Base-by-base conservation (phyloP, 2,797 vertebrate genomes). In the Otolemur crassicaudatus region DNA sequence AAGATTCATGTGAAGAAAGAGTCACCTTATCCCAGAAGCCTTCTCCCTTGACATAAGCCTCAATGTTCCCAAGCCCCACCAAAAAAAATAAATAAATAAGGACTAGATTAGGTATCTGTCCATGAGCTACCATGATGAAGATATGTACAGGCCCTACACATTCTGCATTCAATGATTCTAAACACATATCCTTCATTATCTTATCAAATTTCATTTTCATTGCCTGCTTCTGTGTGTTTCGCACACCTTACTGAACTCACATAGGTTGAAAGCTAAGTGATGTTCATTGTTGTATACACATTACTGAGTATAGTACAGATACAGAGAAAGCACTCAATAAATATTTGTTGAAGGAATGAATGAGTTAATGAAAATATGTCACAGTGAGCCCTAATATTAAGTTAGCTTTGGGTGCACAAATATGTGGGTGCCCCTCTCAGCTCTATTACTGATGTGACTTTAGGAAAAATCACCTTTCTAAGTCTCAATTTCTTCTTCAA, bases 401-500 rank as follows among this genome's bases (percentile, higher is more conserved):
- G 37, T 97, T 61, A 87, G n/a, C n/a, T 89, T 88, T 81, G 19
- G 31, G 43, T 46, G 3, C 34, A 92, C 43, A 95, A 40, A 72
- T 85, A 73, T 7, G 4, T 65, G 31, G 20, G 4, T 31, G 2
- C 29, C 67, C 49, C 23, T 31, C 43, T 58, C 31, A 93, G 53
- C 7, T 83, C 34, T 10, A 40, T 29, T 89, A 80, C 3, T 53
- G 29, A 58, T 27, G 7, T 77, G 11, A 46, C 37, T 56, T 90
- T 70, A 23, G 19, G 69, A 72, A 93, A 93, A 77, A 43, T 86
- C 75, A 88, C 5, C 20, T 53, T 75, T 67, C 53, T 67, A 25
- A 86, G 22, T 84, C 17, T 94, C 75, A 75, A 63, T 49, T 83
- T 91, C 65, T 94, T 87, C 46, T 80, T 90, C 31, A 75, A 77